phyloP scores from a whole-genome alignment of 2,797 vertebrate species.

The Cyprinella venusta region DNA sequence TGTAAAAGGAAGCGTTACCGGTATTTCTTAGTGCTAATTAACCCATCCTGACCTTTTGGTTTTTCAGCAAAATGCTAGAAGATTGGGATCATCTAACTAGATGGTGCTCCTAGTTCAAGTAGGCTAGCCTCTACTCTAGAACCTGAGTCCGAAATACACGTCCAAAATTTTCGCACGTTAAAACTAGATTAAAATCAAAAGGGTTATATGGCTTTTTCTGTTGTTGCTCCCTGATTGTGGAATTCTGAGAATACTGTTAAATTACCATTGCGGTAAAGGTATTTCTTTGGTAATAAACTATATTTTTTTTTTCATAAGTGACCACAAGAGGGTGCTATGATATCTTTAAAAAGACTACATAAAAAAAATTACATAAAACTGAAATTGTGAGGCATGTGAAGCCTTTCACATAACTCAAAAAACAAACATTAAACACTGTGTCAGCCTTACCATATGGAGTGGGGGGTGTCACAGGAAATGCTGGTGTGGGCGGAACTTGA shows the following conservation, averaged over 20 bases:
- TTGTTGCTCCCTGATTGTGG: background rate
- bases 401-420: background rate
- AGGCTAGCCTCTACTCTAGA: too few relatives aligned
- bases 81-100: background rate
- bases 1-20: too few relatives aligned
- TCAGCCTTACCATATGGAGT: constrained; percentile 76
- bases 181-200: background rate
- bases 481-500: constrained; percentile 73
- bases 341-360: background rate
- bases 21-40: background rate
- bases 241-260: background rate
- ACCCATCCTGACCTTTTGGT: background rate
- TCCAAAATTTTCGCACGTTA: too few relatives aligned
- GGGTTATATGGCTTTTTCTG: background rate
- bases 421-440: constrained; percentile 62
- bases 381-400: too few relatives aligned
- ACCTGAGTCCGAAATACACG: too few relatives aligned
- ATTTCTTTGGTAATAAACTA: background rate
- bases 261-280: background rate
- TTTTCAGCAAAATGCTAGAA: background rate
- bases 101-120: background rate
- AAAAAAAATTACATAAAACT: background rate
- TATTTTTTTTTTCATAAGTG: background rate
- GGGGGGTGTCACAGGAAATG: constrained; percentile 85
- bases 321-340: background rate